phyloP scores from a whole-genome alignment of 2,113 vertebrate genomes.

The Eretmochelys imbricata region DNA sequence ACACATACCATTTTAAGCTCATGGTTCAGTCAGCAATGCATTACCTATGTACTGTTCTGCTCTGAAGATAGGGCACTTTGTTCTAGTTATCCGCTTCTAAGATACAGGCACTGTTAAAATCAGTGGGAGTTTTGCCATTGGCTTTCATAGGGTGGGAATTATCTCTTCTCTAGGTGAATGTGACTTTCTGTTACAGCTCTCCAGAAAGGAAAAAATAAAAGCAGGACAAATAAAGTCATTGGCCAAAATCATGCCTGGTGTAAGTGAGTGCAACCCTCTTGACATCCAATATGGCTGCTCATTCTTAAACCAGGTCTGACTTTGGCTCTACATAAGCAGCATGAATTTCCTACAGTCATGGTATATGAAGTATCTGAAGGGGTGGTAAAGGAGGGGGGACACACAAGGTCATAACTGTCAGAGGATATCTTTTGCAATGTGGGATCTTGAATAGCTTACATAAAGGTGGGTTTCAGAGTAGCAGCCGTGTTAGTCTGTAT shows the following conservation, averaged over 20 bases:
- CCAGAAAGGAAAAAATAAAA: conserved; percentile 42
- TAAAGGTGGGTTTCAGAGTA: background rate
- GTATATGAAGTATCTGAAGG: background rate
- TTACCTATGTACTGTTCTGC: background rate
- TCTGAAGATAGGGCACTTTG: conserved; percentile 4
- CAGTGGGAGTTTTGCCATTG: background rate
- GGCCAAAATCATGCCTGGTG: conserved; percentile 10
- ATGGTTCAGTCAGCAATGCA: background rate
- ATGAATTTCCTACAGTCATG: rapidly evolving
- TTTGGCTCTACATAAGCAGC: background rate
- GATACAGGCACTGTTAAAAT: background rate
- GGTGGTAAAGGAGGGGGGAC: rapidly evolving
- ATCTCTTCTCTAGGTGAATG: background rate
- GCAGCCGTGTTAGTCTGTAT: no score
- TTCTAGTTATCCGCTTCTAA: conserved; percentile 19
- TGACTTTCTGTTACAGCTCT: background rate
- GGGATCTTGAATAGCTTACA: background rate
- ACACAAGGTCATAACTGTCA: background rate
- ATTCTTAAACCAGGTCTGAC: background rate
- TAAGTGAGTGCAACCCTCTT: background rate
- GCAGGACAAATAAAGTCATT: background rate
- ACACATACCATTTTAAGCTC: background rate
- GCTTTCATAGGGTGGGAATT: background rate
- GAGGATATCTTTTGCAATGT: background rate
- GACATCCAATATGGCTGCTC: background rate